phyloP scores from a whole-genome alignment of 2,113 vertebrate genomes.

The Rattus rattus region DNA sequence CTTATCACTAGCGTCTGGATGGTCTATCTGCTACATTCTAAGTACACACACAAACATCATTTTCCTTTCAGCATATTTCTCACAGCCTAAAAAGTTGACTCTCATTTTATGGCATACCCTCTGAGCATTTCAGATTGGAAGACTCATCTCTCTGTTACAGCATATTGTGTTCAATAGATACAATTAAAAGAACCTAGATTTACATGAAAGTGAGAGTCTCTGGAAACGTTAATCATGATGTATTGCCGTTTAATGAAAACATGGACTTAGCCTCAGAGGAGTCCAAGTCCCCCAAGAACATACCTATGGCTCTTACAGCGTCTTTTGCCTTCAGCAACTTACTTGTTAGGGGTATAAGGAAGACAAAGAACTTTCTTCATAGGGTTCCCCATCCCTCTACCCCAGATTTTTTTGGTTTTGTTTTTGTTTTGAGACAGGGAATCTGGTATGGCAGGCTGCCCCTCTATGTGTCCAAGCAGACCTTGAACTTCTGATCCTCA shows the following conservation, averaged over 20 bases:
- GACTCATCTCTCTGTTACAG: not conserved
- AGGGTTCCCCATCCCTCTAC: no score
- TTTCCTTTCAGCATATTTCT: not conserved
- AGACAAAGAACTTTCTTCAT: not conserved
- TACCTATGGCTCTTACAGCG: not conserved
- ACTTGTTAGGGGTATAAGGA: not conserved
- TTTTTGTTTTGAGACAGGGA: no score
- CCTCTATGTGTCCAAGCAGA: not conserved
- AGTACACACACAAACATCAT: rapidly evolving
- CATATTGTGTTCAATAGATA: not conserved
- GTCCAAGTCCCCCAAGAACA: not conserved
- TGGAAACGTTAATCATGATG: not conserved
- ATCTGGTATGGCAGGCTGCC: not conserved
- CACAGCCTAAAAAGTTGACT: not conserved
- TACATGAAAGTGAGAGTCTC: not conserved
- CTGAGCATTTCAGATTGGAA: not conserved
- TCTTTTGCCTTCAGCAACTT: not conserved
- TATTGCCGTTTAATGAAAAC: not conserved
- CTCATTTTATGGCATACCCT: not conserved
- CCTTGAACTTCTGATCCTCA: not conserved
- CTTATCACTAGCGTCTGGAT: not conserved
- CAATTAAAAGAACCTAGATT: not conserved
- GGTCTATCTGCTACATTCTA: not conserved
- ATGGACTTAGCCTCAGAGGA: not conserved
- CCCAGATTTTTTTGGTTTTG: no score